Evolutionary conservation across 2,113 vertebrate species (phyloP).

Genomic region (Buteo buteo): DNA sequence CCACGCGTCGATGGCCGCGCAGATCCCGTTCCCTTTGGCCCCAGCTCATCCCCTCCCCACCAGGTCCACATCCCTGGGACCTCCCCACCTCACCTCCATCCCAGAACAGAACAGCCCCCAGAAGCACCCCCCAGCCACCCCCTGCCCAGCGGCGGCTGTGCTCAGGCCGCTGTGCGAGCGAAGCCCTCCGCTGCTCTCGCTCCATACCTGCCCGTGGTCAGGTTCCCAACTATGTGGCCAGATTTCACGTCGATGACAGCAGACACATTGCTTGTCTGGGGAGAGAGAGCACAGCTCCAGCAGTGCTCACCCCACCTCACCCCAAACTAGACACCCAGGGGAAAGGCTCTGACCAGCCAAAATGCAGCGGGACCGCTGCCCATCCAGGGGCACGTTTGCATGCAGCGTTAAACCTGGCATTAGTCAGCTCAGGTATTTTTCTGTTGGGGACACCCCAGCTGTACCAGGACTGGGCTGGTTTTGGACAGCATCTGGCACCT

Average conservation of each 20-base stretch:
- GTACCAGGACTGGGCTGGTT: neutral
- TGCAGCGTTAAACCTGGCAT: neutral
- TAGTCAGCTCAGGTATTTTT: neutral
- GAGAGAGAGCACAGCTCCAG: neutral
- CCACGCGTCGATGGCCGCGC: fast-evolving
- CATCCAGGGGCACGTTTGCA: fast-evolving
- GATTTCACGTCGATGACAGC: neutral
- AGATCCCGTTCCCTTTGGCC: neutral
- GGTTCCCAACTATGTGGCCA: neutral
- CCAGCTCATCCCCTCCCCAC: neutral
- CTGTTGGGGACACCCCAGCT: neutral
- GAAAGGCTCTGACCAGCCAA: fast-evolving
- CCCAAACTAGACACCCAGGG: fast-evolving
- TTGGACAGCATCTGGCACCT: fast-evolving
- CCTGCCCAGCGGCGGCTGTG: neutral
- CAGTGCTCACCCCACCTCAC: neutral
- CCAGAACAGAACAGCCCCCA: too few relatives aligned
- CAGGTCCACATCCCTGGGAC: too few relatives aligned
- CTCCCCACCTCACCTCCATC: neutral
- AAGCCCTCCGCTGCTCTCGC: neutral
- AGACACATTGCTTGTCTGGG: conserved; percentile 39
- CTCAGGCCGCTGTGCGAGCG: neutral
- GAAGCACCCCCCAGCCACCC: neutral
- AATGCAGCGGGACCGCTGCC: fast-evolving
- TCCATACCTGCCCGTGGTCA: conserved; percentile 53